Base-by-base conservation (phyloP, 2,888 invertebrate genomes). In the Yponomeuta evonymella region DNA sequence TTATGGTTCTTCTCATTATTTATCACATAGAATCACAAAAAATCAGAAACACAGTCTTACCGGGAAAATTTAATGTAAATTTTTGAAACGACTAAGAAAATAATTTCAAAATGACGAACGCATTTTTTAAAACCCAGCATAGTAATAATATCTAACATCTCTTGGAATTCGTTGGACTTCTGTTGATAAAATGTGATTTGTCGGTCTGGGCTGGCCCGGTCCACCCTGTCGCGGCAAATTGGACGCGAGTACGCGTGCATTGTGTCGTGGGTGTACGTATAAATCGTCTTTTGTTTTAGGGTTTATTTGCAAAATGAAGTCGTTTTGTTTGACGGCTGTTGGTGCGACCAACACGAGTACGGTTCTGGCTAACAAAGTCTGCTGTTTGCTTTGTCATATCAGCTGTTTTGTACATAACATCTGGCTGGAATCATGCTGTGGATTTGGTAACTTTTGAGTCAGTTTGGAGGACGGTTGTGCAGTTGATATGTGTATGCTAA, bases 221-320 rank as follows among this genome's bases (percentile, higher is more conserved):
- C 43, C 43, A 43, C 15, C 51, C 51, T 58, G 51, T 58, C 51
- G 51, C 51, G 15, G 51, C 51, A 58, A 58, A 58, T 58, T 58
- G 51, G 51, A 58, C 15, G 51, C 51, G 51, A 58, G 51, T 15
- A 58, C 15, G 4, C 51, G 51, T 15, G 51, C 51, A 15, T 15
- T 58, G 51, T 58, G 51, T 58, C 51, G 51, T 15, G 51, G 51
- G 51, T 58, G 51, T 58, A 58, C 51, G 51, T 58, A 58, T 58
- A 58, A 58, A 58, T 58, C 51, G 51, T 58, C 51, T 58, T 58
- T 58, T 58, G 51, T 58, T 58, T 58, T 58, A 58, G 51, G 51
- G 51, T 58, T 58, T 58, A 58, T 58, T 58, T 58, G 51, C 51
- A 15, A 58, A 58, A 58, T 58, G 51, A 58, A 58, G 51, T 58